Percentiles rank a stretch among this genome's conserved stretches.
Conservation (phyloP, 2,113 vertebrate genomes). For the Corynorhinus townsendii region DNA sequence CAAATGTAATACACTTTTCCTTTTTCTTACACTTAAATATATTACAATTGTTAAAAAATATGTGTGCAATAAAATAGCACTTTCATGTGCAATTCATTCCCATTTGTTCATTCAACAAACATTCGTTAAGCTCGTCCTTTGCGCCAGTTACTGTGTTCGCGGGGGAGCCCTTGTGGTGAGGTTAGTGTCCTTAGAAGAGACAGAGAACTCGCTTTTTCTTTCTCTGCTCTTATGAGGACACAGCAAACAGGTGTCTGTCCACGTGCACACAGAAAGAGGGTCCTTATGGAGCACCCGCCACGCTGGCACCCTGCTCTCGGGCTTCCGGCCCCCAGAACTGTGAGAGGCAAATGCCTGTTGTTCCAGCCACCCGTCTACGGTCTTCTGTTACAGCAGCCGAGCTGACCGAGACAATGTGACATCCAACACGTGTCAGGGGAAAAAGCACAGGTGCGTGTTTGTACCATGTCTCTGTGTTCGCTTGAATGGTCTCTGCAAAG, state of each 20-base stretch:
- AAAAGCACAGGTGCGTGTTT: not conserved
- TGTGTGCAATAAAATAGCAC: not conserved
- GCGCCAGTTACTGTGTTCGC: not conserved
- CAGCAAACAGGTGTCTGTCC: too few species aligned
- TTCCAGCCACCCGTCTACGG: not conserved
- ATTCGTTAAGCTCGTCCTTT: not conserved
- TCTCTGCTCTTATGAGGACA: not conserved
- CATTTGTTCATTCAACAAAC: not conserved
- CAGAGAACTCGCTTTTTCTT: not conserved
- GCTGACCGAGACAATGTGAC: not conserved
- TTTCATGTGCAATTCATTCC: not conserved
- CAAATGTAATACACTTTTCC: not conserved
- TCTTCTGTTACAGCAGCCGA: not conserved
- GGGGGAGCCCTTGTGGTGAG: not conserved
- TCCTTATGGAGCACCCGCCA: not conserved
- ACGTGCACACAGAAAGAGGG: not conserved
- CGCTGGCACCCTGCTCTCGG: not conserved
- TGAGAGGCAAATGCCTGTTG: not conserved
- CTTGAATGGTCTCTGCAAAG: not conserved
- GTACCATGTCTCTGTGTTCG: not conserved
- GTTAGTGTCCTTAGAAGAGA: not conserved
- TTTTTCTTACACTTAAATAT: not conserved
- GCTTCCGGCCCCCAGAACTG: not conserved
- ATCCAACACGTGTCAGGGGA: not conserved
- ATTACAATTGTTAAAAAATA: not conserved